Evolutionary conservation across 2,113 vertebrate genomes (phyloP).

Genomic region (Porphyrio hochstetteri): DNA sequence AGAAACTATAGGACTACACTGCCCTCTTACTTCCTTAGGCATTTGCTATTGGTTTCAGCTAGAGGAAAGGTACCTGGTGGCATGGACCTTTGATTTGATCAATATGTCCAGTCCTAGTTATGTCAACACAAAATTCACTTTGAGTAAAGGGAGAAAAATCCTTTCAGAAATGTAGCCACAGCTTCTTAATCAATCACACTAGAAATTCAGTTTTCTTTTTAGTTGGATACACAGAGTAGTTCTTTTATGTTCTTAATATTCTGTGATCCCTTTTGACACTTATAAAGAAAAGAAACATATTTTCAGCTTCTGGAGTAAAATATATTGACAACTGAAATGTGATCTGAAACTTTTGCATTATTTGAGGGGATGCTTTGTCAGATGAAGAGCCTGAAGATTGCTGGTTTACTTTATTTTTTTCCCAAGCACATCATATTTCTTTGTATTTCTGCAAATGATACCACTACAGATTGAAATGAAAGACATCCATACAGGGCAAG

Average conservation of each 20-base stretch:
- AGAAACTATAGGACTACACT: neutral
- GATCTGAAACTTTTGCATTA: neutral
- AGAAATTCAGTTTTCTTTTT: neutral
- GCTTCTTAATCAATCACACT: neutral
- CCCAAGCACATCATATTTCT: neutral
- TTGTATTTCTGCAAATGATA: neutral
- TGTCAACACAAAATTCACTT: neutral
- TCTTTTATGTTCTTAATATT: neutral
- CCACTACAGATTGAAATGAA: neutral
- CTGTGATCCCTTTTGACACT: neutral
- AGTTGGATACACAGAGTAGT: neutral
- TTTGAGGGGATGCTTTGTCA: neutral
- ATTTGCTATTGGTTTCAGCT: neutral
- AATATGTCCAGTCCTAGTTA: neutral
- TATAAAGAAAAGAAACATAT: neutral
- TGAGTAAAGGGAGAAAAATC: neutral
- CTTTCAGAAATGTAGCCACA: neutral
- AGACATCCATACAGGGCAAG: neutral
- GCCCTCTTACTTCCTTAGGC: neutral
- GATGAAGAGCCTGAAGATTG: neutral
- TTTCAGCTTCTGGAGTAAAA: neutral
- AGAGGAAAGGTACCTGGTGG: neutral
- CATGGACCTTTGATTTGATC: neutral
- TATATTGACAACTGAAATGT: neutral
- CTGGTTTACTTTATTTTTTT: neutral